Evolutionary conservation across 2,888 invertebrate species (phyloP), one percentile per base, ranked within the genome.

Genomic region (Psococerastis gibbosa): DNA sequence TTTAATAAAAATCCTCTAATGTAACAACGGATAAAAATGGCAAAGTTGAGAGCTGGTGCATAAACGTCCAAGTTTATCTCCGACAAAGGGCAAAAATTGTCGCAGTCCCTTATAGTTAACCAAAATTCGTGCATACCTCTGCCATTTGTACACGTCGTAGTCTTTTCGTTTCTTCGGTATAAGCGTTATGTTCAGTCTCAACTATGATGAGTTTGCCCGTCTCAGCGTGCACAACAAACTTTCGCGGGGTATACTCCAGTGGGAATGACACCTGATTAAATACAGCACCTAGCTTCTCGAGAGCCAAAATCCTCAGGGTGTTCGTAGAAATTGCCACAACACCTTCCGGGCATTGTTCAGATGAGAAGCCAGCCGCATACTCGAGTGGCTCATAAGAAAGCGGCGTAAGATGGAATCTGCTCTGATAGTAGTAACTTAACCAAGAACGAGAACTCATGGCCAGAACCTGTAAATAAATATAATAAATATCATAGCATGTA

Each of bases 251-350:
- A 57, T 88, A 94, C 52, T 94, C 91, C 43, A 99, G 66, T 0
- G 88, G 87, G 55, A 88, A 79, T 3, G 84, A 82, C 20, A 88
- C 79, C 61, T 95, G 95, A 65, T 98, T 99, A 61, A 99, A 98
- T 2, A 98, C 92, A 0, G 94, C 95, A 0, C 98, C 98, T 2
- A 98, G 66, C 61, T 99, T 99, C 61, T 98, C 98, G 44, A 99
- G 66, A 0, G 97, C 95, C 60, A 98, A 73, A 70, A 98, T 99
- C 56, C 95, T 71, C 43, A 98, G 66, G 0, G 97, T 97, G 57
- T 98, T 98, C 2, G 92, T 88, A 0, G 95, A 92, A 59, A 99
- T 98, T 0, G 98, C 98, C 1, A 98, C 98, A 52, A 98, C 92
- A 51, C 98, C 98, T 63, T 98, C 98, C 1, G 94, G 91, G 67